Base-by-base conservation (phyloP, 2,113 vertebrate genomes). In the Tachycineta bicolor region DNA sequence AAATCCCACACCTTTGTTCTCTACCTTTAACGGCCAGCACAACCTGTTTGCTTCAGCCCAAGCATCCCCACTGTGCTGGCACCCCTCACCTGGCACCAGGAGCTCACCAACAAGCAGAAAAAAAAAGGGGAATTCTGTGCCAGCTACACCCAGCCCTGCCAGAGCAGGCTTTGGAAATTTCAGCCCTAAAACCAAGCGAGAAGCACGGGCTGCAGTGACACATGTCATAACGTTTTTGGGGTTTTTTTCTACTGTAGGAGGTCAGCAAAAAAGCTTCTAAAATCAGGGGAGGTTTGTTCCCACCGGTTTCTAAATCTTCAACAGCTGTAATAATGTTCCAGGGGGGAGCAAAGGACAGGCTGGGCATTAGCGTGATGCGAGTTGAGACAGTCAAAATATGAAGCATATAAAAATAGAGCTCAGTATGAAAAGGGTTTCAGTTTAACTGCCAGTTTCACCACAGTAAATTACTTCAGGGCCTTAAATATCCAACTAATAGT, bases 261-360 rank as follows among this genome's bases (percentile, higher is more conserved):
- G 87, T 89, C 87, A 65, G 74, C 55, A 82, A 47, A 90, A 78
- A 79, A 91, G 84, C 83, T 79, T 86, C 75, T 63, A 90, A 95
- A 94, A 94, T 71, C 88, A 58, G 46, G 71, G 70, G 62, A 89
- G 63, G 87, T 62, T 93, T 69, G 49, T 81, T 94, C 90, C 90
- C 93, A 84, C n/a, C 6, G 4, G 34, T 70, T 94, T 97, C 88
- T 96, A 96, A 96, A 91, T 89, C 69, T 86, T 71, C 41, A 96
- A 37, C 91, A 95, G 89, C 94, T 95, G 94, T 75, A 92, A 91
- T 39, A 86, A 96, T 59, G 80, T 65, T 92, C 37, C 49, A n/a
- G 37, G 39, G 44, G 71, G 76, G 55, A 85, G 96, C 60, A 89
- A 76, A 94, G 91, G 65, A 83, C 78, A 86, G 69, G 68, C 73